These are phyloP conservation scores for Archegozetes longisetosus DNA, from an alignment of 1,140 invertebrate species.

Conservation along the genomic window DNA sequence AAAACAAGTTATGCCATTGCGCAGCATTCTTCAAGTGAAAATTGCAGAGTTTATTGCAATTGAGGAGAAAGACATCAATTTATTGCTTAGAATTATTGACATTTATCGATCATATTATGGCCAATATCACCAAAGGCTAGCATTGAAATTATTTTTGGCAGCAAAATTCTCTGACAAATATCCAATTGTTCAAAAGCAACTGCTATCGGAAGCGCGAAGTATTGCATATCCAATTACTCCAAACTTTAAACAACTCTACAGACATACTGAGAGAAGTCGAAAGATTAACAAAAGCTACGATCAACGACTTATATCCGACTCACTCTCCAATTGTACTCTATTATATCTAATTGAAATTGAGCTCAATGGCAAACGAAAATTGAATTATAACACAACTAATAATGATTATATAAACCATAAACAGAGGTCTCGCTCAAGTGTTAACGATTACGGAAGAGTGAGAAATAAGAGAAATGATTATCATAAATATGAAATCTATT, in stretches of 20 bases:
- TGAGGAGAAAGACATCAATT: not conserved
- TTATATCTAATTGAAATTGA: not conserved
- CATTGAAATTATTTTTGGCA: not conserved
- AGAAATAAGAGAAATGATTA: too few relatives aligned
- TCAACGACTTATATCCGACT: not conserved
- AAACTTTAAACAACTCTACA: not conserved
- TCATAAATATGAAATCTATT: too few relatives aligned
- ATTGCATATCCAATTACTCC: not conserved
- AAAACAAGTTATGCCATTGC: not conserved
- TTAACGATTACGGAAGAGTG: too few relatives aligned
- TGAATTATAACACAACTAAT: not conserved
- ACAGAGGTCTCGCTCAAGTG: too few relatives aligned
- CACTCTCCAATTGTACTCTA: not conserved
- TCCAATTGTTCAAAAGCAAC: not conserved
- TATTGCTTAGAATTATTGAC: not conserved
- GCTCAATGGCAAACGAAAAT: not conserved
- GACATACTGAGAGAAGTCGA: not conserved
- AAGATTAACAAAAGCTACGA: not conserved
- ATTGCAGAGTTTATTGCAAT: not conserved
- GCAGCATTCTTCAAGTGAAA: not conserved
- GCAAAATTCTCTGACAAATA: not conserved
- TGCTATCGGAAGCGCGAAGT: not conserved
- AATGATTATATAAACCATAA: not conserved
- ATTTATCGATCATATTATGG: not conserved
- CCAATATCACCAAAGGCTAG: not conserved